Evolutionary conservation across 2,797 vertebrate species (phyloP).

Genomic region (Chromis chromis): DNA sequence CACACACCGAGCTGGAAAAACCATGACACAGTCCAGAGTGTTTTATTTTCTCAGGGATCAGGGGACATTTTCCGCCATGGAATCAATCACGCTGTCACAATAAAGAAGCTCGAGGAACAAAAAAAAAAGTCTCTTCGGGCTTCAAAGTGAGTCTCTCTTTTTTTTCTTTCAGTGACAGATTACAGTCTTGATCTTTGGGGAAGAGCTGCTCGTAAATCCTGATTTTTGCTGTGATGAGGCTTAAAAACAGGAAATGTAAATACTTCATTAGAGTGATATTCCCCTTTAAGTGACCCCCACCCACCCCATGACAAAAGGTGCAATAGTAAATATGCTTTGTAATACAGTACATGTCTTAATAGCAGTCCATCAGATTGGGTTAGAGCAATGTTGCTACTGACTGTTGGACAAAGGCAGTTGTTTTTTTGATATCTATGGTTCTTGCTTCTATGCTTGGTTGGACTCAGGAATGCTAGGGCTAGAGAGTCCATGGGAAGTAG

Average conservation of each 20-base stretch:
- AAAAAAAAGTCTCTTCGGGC: conserved; percentile 51
- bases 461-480: conserved; percentile 63
- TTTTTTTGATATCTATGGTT: conserved; percentile 41
- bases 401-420: conserved; percentile 47
- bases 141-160: conserved; percentile 57
- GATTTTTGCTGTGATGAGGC: conserved; percentile 31
- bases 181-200: conserved; percentile 55
- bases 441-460: conserved; percentile 46
- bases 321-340: conserved; percentile 60
- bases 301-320: conserved; percentile 51
- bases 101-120: conserved; percentile 62
- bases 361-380: conserved; percentile 27
- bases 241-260: conserved; percentile 60
- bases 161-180: conserved; percentile 54
- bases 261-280: conserved; percentile 56
- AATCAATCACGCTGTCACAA: conserved; percentile 76
- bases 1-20: conserved; percentile 65
- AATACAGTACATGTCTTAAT: conserved; percentile 64
- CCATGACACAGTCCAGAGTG: conserved; percentile 71
- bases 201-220: conserved; percentile 64
- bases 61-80: conserved; percentile 74
- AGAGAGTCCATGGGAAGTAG: conserved; percentile 56
- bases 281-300: conserved; percentile 49
- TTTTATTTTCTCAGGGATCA: conserved; percentile 74
- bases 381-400: conserved; percentile 44